Base-by-base conservation (phyloP, 53 echinoderm and acorn worm genomes). In the Luidia sarsii region DNA sequence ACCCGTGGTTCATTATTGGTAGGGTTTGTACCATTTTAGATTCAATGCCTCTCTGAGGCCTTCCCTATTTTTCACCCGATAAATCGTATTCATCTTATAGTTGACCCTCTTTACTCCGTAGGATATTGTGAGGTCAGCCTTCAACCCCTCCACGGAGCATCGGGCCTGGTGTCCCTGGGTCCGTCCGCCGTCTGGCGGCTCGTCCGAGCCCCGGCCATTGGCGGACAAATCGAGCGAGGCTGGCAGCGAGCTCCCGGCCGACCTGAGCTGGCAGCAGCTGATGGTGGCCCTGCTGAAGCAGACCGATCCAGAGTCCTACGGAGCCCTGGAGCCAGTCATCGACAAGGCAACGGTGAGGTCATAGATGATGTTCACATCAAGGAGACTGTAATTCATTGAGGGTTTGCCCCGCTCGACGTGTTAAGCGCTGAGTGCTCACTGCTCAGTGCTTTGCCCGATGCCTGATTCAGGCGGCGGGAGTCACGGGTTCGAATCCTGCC, bases 91-190 rank as follows among this genome's bases (percentile, higher is more conserved):
- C 7, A 14, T 8, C 11, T 22, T n/a, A n/a, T n/a, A n/a, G n/a
- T n/a, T n/a, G n/a, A n/a, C n/a, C n/a, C 20, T 48, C 30, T 75
- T 82, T 31, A 39, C 16, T 34, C 28, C 30, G 52, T 20, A 73
- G 73, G 84, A 84, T 14, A 57, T 43, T n/a, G 29, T 32, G 48
- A 57, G 74, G 43, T 39, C 85, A 13, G 8, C 54, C 1, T 90
- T 90, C 75, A 87, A 91, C 65, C 99, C 94, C 4, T 72, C 84
- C 4, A 65, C 63, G 32, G 99, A 99, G 73, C 99, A 99, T 71
- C 89, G 99, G 51, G 65, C 64, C 14, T 99, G 99, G 99, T 99
- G 99, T 45, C 91, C 94, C 18, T 94, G 94, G 99, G 52, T 89
- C 41, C 82, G 79, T 36, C 57, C 90, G 25, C 64, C 72, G 23